phyloP scores from a whole-genome alignment of 2,888 invertebrate species.

The Podotricha telesiphe region DNA sequence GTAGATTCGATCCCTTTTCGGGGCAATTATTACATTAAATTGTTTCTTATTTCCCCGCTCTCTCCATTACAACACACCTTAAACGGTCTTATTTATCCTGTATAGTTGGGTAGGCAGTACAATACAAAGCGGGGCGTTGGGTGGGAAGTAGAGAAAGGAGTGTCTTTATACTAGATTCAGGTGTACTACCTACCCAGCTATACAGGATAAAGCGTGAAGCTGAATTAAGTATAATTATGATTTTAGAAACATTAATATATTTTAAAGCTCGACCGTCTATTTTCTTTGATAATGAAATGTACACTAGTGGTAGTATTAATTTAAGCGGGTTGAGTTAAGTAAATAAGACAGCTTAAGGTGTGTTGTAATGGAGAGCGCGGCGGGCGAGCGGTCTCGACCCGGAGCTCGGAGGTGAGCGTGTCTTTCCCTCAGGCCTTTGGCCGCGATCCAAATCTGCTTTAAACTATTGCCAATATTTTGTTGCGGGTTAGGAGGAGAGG shows the following conservation, averaged over 20 bases:
- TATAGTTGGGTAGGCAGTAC: too few species aligned
- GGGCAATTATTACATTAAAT: too few species aligned
- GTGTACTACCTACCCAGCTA: too few species aligned
- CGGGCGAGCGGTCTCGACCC: not conserved
- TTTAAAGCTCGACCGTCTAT: too few species aligned
- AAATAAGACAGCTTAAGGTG: constrained; percentile 9
- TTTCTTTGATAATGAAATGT: not conserved
- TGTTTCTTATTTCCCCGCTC: too few species aligned
- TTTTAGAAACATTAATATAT: too few species aligned
- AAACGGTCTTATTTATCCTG: constrained; percentile 2
- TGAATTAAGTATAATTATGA: too few species aligned
- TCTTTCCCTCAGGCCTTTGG: constrained; percentile 19
- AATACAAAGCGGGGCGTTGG: too few species aligned
- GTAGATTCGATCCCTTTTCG: too few species aligned
- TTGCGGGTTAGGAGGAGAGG: constrained; percentile 18
- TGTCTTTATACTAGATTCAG: too few species aligned
- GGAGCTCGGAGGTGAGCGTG: constrained; percentile 12
- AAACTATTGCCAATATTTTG: constrained; percentile 29
- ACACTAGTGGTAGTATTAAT: not conserved
- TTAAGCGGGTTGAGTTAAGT: not conserved
- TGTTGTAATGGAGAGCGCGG: not conserved
- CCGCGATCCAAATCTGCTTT: constrained; percentile 20
- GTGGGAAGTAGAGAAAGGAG: too few species aligned
- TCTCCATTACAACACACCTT: not conserved
- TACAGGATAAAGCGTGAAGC: too few species aligned